Percentiles rank a stretch among this genome's conserved stretches.
phyloP scores from a whole-genome alignment of 1,140 invertebrate genomes.

The Calycopis cecrops region DNA sequence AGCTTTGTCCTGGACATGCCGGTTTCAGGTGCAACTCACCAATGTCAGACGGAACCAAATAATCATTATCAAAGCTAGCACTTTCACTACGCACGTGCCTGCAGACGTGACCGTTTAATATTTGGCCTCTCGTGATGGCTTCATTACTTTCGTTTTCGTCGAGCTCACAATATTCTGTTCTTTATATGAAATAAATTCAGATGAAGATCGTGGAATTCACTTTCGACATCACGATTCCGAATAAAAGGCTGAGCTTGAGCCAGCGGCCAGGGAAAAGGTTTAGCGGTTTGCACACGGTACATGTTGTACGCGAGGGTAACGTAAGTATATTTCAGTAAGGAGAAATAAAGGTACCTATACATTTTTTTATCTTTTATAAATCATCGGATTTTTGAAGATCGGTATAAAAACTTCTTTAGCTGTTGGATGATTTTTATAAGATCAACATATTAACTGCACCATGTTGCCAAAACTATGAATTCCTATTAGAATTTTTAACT shows the following conservation, averaged over 20 bases:
- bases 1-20: no score
- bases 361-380: no score
- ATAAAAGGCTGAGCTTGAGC: conserved; percentile 27
- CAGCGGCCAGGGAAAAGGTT: conserved; percentile 17
- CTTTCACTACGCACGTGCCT: conserved; percentile 40
- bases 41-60: conserved; percentile 9
- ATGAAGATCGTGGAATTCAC: conserved; percentile 49
- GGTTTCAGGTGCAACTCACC: no score
- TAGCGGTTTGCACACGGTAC: conserved; percentile 2
- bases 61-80: conserved; percentile 19
- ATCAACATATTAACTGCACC: no score
- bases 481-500: no score
- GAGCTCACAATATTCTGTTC: conserved; percentile 32
- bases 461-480: no score
- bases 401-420: no score
- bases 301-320: neutral
- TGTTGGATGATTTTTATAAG: no score
- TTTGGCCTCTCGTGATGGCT: conserved; percentile 35
- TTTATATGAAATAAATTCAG: conserved; percentile 40
- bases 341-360: no score
- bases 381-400: no score
- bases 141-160: conserved; percentile 48
- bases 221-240: conserved; percentile 48
- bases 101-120: conserved; percentile 36
- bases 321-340: neutral